Evolutionary conservation across 2,888 invertebrate species (phyloP), one percentile per base, ranked within the genome.

Genomic region (Romanomermis culicivorax): DNA sequence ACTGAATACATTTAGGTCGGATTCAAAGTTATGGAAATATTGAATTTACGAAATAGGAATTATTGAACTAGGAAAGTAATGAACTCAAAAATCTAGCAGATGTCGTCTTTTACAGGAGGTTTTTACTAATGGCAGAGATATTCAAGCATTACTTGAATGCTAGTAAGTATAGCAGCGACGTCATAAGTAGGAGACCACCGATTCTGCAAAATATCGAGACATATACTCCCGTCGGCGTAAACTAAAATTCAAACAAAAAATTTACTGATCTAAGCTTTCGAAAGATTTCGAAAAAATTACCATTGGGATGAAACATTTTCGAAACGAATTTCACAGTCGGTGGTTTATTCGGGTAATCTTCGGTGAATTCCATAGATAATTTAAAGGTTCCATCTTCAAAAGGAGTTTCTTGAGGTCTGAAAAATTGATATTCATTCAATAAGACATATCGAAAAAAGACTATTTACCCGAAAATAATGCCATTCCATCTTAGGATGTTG

Each of bases 401-500:
- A 3, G 78, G 78, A 24, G 78, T 78, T 73, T 97, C 97, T 74
- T 91, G 89, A 68, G 93, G 93, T 66, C 79, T 79, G 68, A 48
- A 71, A 55, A 57, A 56, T 30, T 36, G 7, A 36, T 36, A 17
- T 36, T 7, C 36, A 17, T 36, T 7, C 36, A 36, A 36, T 17
- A 17, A 36, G 36, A 11, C 7, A 36, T 36, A 36, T 17, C 7
- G 36, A 36, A 36, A 36, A 11, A 17, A 36, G 17, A 36, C 11
- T n/a, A 45, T 71, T 69, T 70, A 79, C 79, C 95, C 97, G 76
- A 99, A 99, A 78, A 97, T 99, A 71, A 99, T 93, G 71, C 97
- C 97, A 78, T 99, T 95, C 97, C 97, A 99, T 73, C 93, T 83
- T 87, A 99, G 89, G 70, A 97, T 97, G 75, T 95, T 95, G 76